Conservation (phyloP, 2,113 vertebrate species). For the Mus spicilegus region DNA sequence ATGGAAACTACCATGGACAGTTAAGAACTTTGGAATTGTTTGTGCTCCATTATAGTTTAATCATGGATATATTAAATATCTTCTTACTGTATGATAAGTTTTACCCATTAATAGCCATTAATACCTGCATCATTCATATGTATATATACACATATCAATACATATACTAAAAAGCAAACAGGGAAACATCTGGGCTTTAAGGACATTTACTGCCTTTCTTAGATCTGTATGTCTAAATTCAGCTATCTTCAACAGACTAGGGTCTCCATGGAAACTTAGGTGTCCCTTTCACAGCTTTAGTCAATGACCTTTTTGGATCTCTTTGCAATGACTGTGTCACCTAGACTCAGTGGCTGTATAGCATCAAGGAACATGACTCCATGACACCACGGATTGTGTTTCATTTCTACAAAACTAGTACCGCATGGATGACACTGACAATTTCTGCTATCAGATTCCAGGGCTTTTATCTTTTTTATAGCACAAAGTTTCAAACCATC, state of each 20-base stretch:
- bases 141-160: too few species aligned
- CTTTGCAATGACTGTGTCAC: background rate
- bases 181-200: background rate
- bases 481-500: background rate
- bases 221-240: background rate
- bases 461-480: background rate
- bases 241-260: background rate
- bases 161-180: background rate
- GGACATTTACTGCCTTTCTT: background rate
- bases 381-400: background rate
- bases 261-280: background rate
- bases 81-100: background rate
- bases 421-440: background rate
- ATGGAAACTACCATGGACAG: conserved; percentile 32
- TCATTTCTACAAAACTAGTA: background rate
- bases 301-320: background rate
- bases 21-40: conserved; percentile 32
- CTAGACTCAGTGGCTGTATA: background rate
- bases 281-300: background rate
- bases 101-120: conserved; percentile 30
- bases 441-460: background rate
- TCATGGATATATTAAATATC: conserved; percentile 17
- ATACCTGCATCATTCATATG: background rate
- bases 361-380: background rate
- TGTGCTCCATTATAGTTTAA: background rate